These are phyloP conservation scores for Phymorhynchus buccinoides DNA, from an alignment of 1,140 invertebrate species.

Conservation along the genomic window DNA sequence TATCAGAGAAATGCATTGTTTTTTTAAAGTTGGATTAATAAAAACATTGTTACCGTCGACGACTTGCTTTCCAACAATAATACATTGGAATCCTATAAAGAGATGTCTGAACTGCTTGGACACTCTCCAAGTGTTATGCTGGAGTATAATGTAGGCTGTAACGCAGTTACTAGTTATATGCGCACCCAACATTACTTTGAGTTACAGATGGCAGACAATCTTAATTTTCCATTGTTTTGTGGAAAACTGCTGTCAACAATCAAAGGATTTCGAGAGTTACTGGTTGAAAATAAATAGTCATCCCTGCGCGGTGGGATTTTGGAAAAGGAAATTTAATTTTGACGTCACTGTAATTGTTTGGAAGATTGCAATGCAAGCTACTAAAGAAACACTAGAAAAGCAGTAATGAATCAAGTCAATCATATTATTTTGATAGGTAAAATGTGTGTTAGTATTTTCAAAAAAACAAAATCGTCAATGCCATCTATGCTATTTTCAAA, in stretches of 20 bases:
- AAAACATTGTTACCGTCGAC: background rate
- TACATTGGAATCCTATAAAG: background rate
- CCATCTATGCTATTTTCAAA: too few relatives aligned
- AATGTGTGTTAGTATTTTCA: background rate
- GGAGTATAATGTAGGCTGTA: background rate
- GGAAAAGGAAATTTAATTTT: background rate
- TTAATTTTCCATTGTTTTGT: background rate
- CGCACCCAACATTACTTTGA: background rate
- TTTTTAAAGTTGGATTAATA: conserved; percentile 6
- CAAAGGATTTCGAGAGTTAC: background rate
- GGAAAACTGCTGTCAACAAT: background rate
- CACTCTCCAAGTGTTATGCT: background rate
- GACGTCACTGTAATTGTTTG: background rate
- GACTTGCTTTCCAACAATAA: background rate
- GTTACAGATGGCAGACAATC: too few relatives aligned
- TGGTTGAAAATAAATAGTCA: background rate
- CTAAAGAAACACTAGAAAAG: background rate
- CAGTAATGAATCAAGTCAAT: background rate
- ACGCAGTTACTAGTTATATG: background rate
- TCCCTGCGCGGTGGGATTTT: background rate
- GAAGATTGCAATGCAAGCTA: background rate
- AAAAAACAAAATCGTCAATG: too few relatives aligned
- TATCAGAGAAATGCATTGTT: background rate
- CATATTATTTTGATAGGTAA: background rate
- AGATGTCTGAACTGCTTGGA: background rate